Evolutionary conservation across 2,888 invertebrate species (phyloP).

Genomic region (Cephonodes hylas): DNA sequence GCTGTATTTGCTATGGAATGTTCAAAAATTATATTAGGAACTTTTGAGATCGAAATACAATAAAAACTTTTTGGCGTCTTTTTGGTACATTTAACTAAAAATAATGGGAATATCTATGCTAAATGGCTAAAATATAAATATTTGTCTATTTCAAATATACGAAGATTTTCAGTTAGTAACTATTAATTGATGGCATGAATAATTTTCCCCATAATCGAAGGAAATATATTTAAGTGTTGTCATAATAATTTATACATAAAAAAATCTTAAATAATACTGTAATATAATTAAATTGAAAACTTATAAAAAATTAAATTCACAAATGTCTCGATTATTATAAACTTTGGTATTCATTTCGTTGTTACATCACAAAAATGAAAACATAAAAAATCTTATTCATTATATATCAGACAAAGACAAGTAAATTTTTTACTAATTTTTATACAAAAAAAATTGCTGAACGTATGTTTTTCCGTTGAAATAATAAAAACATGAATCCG

Average conservation of each 20-base stretch:
- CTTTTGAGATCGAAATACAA: slow-evolving; percentile 7
- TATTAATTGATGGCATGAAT: neutral
- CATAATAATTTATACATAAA: neutral
- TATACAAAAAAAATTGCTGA: too few relatives aligned
- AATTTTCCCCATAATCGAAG: neutral
- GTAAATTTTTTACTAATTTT: too few relatives aligned
- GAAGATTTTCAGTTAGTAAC: neutral
- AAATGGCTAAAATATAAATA: neutral
- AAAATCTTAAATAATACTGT: neutral
- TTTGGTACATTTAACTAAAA: neutral
- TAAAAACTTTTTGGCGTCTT: neutral
- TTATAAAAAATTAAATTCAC: neutral
- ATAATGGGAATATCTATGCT: neutral
- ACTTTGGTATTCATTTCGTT: neutral
- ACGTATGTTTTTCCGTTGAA: too few relatives aligned
- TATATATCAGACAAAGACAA: too few relatives aligned
- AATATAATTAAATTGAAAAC: neutral
- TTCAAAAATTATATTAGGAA: neutral
- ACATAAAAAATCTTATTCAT: too few relatives aligned
- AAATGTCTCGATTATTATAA: neutral
- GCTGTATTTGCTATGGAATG: slow-evolving; percentile 3
- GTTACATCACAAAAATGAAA: neutral
- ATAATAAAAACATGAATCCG: too few relatives aligned
- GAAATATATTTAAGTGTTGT: neutral
- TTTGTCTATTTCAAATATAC: neutral